Evolutionary conservation across 1,140 invertebrate species (phyloP).

Genomic region (Centruroides vittatus): DNA sequence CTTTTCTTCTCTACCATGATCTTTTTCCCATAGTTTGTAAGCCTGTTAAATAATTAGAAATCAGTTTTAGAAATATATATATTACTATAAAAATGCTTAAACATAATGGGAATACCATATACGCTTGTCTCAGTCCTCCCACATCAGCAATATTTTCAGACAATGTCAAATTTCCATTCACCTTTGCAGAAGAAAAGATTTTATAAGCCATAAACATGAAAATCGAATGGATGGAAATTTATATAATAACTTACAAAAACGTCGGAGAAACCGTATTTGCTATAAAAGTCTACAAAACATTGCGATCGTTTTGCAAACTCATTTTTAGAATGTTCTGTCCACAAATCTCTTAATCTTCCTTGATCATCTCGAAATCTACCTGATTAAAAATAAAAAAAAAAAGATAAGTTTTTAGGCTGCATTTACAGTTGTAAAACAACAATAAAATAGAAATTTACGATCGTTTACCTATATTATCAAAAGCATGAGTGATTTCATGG

Average conservation of each 20-base stretch:
- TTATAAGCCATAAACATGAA: too few species aligned
- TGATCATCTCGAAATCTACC: slow-evolving; percentile 5
- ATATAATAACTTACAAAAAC: too few species aligned
- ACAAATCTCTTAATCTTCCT: slow-evolving; percentile 88
- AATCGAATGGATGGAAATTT: too few species aligned
- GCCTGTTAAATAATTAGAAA: too few species aligned
- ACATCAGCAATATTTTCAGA: slow-evolving; percentile 85
- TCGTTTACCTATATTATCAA: slow-evolving; percentile 50
- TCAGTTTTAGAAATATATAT: too few species aligned
- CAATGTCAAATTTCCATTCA: slow-evolving; percentile 60
- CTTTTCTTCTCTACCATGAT: too few species aligned
- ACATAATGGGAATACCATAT: slow-evolving; percentile 33
- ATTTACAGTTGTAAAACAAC: too few species aligned
- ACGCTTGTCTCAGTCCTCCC: slow-evolving; percentile 77
- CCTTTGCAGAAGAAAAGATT: slow-evolving; percentile 4
- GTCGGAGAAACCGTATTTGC: slow-evolving; percentile 31
- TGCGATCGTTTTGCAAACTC: slow-evolving; percentile 73
- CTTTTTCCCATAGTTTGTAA: too few species aligned
- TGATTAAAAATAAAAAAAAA: neutral
- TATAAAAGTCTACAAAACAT: slow-evolving; percentile 83
- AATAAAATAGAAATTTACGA: too few species aligned
- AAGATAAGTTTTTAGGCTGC: neutral
- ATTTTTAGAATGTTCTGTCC: slow-evolving; percentile 81
- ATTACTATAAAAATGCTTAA: too few species aligned
- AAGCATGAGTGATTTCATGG: slow-evolving; percentile 73